Base-by-base conservation (phyloP, 2,113 vertebrate species). In the Circaetus cinerascens region DNA sequence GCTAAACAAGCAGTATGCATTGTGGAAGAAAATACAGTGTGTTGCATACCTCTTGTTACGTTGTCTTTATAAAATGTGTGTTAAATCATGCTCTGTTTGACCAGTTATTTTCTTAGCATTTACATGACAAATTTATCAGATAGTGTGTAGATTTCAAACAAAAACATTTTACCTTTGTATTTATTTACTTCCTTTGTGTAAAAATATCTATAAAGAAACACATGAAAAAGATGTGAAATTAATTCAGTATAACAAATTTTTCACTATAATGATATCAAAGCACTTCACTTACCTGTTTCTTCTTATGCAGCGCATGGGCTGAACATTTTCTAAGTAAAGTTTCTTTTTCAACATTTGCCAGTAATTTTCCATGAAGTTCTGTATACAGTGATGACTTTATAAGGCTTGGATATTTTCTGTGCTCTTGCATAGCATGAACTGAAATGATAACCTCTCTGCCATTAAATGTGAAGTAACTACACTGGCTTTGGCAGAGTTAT, bases 121-220 rank as follows among this genome's bases (percentile, higher is more conserved):
- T 82, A 50, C 76, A 23, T 79, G 14, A 69, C 34, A 68, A 53
- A 45, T n/a, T 64, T 86, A 69, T 50, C 50, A 76, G 55, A 38
- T 75, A 64, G 90, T 15, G 26, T 55, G n/a, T 81, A 71, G 91
- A 72, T 89, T 86, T 94, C n/a, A 86, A 89, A 89, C 0, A 7
- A 59, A 83, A 66, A 4, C 21, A 56, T 69, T 89, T 91, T 50
- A 74, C 48, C 32, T 64, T 88, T 96, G 64, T 92, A 46, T 91
- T 92, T 93, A 71, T 92, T 93, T 87, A 79, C 19, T 72, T 93
- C n/a, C 23, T 75, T 56, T 87, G 26, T 90, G 67, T 87, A 85
- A 92, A 94, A 88, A 92, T 94, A 75, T 73, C 93, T 95, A 84
- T 83, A 92, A 87, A 95, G 56, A 86, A 94, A 89, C 45, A 30